These are phyloP conservation scores for Melolontha melolontha DNA, from an alignment of 2,888 invertebrate species.

Conservation along the genomic window DNA sequence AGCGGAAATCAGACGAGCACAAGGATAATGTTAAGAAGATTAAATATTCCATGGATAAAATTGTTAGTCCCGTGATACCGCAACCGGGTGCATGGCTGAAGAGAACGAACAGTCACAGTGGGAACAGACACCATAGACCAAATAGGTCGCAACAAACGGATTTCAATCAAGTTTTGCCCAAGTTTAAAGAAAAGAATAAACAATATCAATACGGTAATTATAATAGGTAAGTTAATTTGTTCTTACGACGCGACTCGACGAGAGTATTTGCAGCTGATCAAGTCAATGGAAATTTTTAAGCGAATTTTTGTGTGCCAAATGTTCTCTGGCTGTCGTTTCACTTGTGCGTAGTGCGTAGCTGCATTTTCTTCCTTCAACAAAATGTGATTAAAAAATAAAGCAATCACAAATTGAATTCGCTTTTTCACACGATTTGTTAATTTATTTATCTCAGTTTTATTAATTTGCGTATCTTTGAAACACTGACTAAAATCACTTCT, in stretches of 20 bases:
- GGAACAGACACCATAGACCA: conserved; percentile 59
- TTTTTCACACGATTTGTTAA: too few species aligned
- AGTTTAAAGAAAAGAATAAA: conserved; percentile 80
- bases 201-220: conserved; percentile 97
- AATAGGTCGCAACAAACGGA: conserved; percentile 64
- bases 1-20: conserved; percentile 70
- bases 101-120: conserved; percentile 62
- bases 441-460: too few species aligned
- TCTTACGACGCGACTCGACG: neutral
- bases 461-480: too few species aligned
- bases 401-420: too few species aligned
- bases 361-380: too few species aligned
- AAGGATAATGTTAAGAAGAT: conserved; percentile 72
- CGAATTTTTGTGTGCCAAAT: too few species aligned
- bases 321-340: too few species aligned
- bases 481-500: too few species aligned
- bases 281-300: too few species aligned
- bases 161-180: conserved; percentile 69
- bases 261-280: too few species aligned
- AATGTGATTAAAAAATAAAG: too few species aligned
- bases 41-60: conserved; percentile 84
- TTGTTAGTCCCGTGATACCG: conserved; percentile 91
- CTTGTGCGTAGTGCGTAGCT: too few species aligned
- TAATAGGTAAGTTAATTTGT: conserved; percentile 72
- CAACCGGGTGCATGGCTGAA: conserved; percentile 88